These are phyloP conservation scores for Gymnarchus niloticus DNA, from an alignment of 2,113 vertebrate genomes.

Conservation along the genomic window DNA sequence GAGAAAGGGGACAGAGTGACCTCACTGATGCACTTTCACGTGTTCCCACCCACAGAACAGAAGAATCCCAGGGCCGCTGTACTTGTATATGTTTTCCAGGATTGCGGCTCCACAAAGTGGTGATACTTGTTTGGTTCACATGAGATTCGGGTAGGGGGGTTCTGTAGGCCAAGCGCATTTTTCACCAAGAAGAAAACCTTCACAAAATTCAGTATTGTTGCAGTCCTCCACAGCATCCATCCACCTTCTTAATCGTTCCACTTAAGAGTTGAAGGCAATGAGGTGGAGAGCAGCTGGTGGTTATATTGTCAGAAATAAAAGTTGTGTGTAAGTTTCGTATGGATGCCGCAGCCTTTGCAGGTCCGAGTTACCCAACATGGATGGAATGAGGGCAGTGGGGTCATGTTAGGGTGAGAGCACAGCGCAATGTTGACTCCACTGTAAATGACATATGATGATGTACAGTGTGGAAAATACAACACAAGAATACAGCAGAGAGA, in stretches of 20 bases:
- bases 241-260: not conserved
- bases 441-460: too few species aligned
- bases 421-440: too few species aligned
- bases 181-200: not conserved
- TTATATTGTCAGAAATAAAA: not conserved
- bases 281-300: not conserved
- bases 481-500: too few species aligned
- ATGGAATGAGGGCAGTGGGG: not conserved
- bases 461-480: too few species aligned
- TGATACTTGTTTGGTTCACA: not conserved
- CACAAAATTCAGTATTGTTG: not conserved
- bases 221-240: not conserved
- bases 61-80: not conserved
- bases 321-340: not conserved
- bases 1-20: not conserved
- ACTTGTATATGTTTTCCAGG: not conserved
- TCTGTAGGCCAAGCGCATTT: not conserved
- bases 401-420: too few species aligned
- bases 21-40: not conserved
- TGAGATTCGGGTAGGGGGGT: not conserved
- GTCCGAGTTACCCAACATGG: not conserved
- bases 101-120: not conserved
- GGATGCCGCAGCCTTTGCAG: not conserved
- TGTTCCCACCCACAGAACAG: not conserved
- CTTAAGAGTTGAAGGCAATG: not conserved